Percentiles rank a stretch among this genome's conserved stretches.
Evolutionary conservation across 2,797 vertebrate genomes (phyloP).

Genomic region (Sphenopsis melanotis): DNA sequence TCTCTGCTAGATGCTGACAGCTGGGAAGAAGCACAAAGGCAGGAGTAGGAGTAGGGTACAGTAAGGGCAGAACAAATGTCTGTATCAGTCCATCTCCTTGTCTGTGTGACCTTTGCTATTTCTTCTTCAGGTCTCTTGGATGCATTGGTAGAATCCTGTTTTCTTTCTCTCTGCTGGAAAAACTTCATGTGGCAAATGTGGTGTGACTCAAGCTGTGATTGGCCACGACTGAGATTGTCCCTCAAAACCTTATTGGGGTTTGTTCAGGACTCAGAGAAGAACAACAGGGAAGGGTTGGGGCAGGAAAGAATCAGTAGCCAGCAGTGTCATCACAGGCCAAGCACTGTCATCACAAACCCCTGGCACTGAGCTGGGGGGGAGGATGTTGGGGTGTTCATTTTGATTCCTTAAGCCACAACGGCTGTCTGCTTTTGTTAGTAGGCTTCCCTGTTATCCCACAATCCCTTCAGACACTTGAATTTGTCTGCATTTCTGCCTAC

Average conservation of each 20-base stretch:
- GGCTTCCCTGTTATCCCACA: neutral
- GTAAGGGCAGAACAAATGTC: neutral
- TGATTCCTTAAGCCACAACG: neutral
- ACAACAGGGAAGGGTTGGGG: neutral
- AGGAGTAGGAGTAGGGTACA: neutral
- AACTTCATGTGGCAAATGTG: neutral
- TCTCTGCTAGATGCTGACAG: neutral
- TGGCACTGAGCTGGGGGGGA: neutral
- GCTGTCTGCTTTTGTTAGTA: constrained; percentile 49
- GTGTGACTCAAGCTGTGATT: neutral
- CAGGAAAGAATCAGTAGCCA: neutral
- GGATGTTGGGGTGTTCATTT: neutral
- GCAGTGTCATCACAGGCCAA: neutral
- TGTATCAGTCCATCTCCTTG: neutral
- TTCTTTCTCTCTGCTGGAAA: neutral
- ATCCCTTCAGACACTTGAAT: constrained; percentile 24
- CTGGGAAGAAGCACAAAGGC: neutral
- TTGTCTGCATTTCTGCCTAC: constrained; percentile 21
- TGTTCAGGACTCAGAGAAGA: neutral
- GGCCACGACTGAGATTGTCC: neutral
- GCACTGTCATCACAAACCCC: neutral
- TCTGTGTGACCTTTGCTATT: neutral
- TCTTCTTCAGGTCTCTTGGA: neutral
- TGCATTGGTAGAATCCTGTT: neutral
- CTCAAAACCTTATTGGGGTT: neutral